phyloP scores from a whole-genome alignment of 1,140 invertebrate species.

The Episyrphus balteatus region DNA sequence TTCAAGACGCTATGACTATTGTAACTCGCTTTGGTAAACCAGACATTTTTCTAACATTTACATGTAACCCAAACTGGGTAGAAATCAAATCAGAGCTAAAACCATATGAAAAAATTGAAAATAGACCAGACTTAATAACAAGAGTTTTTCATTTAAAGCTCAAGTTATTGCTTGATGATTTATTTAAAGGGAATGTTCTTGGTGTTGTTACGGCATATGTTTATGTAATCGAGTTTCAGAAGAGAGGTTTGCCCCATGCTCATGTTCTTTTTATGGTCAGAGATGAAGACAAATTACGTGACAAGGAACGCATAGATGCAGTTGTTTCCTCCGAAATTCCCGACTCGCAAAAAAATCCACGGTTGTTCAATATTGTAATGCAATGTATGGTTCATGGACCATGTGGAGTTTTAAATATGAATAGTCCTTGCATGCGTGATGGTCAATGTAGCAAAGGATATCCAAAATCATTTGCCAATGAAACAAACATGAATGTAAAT shows the following conservation, averaged over 20 bases:
- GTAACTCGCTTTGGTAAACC: slow-evolving; percentile 1
- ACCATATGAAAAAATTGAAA: not conserved
- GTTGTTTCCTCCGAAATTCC: not conserved
- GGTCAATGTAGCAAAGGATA: slow-evolving; percentile 34
- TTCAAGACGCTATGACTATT: not conserved
- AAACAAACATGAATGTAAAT: slow-evolving; percentile 1
- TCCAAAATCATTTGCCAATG: slow-evolving; percentile 7
- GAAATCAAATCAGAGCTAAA: not conserved
- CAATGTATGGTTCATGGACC: slow-evolving; percentile 29
- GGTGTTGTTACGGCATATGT: no score
- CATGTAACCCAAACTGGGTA: not conserved
- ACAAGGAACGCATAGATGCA: not conserved
- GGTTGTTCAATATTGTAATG: not conserved
- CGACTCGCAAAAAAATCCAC: not conserved
- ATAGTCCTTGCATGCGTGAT: slow-evolving; percentile 35
- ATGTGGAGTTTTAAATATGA: slow-evolving; percentile 23
- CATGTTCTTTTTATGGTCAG: no score
- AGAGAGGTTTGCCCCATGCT: no score
- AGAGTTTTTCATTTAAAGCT: slow-evolving; percentile 3
- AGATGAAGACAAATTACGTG: not conserved
- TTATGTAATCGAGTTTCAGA: no score
- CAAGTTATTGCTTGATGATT: slow-evolving; percentile 1
- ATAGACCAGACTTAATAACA: not conserved
- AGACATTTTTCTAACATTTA: not conserved
- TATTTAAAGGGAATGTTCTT: slow-evolving; percentile 1